Percentiles rank a stretch among this genome's conserved stretches.
phyloP scores from a whole-genome alignment of 2,113 vertebrate species.

The Anhinga anhinga region DNA sequence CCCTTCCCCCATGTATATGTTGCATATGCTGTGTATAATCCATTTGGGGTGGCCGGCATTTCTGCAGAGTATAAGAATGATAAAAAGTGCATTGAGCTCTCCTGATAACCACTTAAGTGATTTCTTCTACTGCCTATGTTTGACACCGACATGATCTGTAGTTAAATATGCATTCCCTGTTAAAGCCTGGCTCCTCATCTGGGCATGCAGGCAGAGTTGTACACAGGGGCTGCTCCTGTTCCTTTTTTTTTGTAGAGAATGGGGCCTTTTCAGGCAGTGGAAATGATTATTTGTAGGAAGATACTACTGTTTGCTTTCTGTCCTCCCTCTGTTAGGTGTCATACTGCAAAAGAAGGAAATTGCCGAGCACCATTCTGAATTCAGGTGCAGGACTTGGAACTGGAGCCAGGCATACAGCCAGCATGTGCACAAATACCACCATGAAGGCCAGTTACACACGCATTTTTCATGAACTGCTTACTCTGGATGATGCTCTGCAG shows the following conservation, averaged over 20 bases:
- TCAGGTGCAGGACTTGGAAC: not conserved
- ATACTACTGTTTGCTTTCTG: not conserved
- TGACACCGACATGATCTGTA: not conserved
- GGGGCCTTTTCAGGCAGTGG: not conserved
- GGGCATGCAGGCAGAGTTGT: rapidly evolving
- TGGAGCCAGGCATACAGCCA: not conserved
- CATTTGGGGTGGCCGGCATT: not conserved
- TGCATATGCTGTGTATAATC: not conserved
- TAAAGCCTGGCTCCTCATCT: not conserved
- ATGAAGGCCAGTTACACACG: rapidly evolving
- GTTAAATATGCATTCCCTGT: not conserved
- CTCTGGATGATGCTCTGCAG: not conserved
- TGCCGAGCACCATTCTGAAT: not conserved
- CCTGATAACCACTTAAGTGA: not conserved
- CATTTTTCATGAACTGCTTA: not conserved
- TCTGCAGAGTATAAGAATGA: not conserved
- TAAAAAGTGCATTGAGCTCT: not conserved
- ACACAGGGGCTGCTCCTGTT: not conserved
- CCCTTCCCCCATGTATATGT: not conserved
- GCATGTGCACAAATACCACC: too few species aligned
- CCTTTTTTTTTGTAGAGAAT: too few species aligned
- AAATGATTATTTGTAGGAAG: not conserved
- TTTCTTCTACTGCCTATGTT: not conserved
- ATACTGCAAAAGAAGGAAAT: not conserved
- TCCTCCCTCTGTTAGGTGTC: not conserved